Evolutionary conservation across 2,113 vertebrate genomes (phyloP).

Genomic region (Hyperoodon ampullatus): DNA sequence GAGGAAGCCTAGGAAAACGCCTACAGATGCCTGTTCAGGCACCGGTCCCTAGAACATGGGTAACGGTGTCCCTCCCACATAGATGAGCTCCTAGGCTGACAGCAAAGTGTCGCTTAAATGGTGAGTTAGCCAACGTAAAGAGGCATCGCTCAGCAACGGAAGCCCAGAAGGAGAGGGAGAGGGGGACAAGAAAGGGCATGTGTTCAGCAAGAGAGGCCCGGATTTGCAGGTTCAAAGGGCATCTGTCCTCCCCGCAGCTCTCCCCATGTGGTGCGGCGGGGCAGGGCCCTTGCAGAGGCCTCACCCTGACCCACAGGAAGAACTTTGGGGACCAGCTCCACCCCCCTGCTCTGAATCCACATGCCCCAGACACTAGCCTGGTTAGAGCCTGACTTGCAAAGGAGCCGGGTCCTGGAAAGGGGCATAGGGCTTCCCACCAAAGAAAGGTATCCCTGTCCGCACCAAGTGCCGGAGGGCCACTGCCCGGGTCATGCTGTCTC

Average conservation of each 20-base stretch:
- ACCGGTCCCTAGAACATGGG: background rate
- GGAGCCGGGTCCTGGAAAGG: background rate
- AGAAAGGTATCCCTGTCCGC: background rate
- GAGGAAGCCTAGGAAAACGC: background rate
- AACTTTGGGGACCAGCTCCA: background rate
- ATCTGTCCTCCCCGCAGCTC: too few relatives aligned
- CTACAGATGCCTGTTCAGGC: background rate
- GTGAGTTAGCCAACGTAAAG: background rate
- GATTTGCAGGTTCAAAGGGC: background rate
- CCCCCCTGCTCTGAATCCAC: background rate
- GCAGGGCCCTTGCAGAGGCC: background rate
- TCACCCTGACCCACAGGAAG: background rate
- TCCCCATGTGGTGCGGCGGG: rapidly evolving
- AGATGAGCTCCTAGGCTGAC: background rate
- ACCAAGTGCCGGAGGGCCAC: background rate
- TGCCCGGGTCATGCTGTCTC: background rate
- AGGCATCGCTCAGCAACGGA: background rate
- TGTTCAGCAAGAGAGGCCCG: background rate
- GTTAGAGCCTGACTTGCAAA: background rate
- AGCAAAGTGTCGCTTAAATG: background rate
- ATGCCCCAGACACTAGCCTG: background rate
- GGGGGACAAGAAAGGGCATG: too few relatives aligned
- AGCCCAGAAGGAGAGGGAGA: background rate
- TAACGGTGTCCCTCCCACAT: background rate
- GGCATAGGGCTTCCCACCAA: background rate